These are phyloP conservation scores for Thripadectes ignobilis DNA, from an alignment of 2,797 vertebrate genomes.

Conservation along the genomic window DNA sequence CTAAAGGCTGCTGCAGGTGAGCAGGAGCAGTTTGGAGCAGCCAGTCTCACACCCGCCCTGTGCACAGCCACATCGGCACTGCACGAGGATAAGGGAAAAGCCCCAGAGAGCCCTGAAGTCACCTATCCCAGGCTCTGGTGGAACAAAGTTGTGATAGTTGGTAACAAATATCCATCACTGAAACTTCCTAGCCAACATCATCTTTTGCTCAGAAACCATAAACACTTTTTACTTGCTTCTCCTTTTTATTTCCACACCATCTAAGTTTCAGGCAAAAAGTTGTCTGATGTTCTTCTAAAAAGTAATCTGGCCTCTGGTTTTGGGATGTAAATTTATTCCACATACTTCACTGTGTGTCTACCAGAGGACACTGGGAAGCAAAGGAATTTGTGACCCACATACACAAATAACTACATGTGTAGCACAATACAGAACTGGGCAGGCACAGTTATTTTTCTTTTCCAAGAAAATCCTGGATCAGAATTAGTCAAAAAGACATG, in stretches of 20 bases:
- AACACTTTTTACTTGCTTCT: not conserved
- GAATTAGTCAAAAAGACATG: not conserved
- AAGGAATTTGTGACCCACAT: slow-evolving; percentile 11
- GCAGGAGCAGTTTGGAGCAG: not conserved
- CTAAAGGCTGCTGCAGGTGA: not conserved
- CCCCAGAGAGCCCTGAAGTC: not conserved
- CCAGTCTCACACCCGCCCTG: not conserved
- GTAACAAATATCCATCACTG: not conserved
- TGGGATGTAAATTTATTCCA: not conserved
- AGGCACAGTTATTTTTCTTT: not conserved
- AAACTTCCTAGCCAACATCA: not conserved
- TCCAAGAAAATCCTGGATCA: slow-evolving; percentile 33
- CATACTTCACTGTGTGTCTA: not conserved
- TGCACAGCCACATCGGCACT: not conserved
- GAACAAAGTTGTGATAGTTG: not conserved
- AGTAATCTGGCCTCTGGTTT: not conserved
- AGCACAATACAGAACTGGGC: not conserved
- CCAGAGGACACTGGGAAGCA: not conserved
- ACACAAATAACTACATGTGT: not conserved
- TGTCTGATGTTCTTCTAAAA: not conserved
- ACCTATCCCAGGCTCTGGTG: not conserved
- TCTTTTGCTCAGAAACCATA: not conserved
- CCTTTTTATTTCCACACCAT: not conserved
- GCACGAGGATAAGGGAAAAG: not conserved
- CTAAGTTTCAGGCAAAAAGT: not conserved